Conservation (phyloP, 2,888 invertebrate species). For the Spialia ferax region DNA sequence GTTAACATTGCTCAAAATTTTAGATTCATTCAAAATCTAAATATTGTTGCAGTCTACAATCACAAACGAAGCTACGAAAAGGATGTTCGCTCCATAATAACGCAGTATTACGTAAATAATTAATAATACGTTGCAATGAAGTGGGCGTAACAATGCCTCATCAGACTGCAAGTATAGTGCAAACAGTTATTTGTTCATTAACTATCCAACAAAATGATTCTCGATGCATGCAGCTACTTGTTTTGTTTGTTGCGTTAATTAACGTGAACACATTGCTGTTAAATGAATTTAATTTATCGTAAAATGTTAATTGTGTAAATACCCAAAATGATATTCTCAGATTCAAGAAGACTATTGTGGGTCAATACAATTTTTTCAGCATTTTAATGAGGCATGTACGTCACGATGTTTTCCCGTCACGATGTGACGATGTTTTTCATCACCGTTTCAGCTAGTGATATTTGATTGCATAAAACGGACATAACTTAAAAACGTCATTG, state of each 20-base stretch:
- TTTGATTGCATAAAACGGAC: no score
- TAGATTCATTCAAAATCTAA: background rate
- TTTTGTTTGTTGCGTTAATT: background rate
- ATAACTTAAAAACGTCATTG: no score
- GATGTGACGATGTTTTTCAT: no score
- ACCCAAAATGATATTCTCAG: no score
- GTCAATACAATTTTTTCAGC: no score
- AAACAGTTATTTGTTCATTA: constrained; percentile 7
- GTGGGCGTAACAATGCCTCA: constrained; percentile 12
- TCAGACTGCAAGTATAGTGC: constrained; percentile 4
- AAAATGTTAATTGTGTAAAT: no score
- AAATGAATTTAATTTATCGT: background rate
- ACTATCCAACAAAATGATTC: background rate
- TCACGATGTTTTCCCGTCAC: no score
- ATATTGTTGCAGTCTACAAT: background rate
- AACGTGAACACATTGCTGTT: background rate
- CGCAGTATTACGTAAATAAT: background rate
- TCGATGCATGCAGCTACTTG: background rate
- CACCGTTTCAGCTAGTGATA: no score
- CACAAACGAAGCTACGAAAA: background rate
- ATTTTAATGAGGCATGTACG: no score
- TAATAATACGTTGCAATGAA: constrained; percentile 6
- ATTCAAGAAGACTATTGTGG: no score
- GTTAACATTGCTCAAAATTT: no score
- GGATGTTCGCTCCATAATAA: background rate